Evolutionary conservation across 2,888 invertebrate genomes (phyloP).

Genomic region (Leptopilina syphax): DNA sequence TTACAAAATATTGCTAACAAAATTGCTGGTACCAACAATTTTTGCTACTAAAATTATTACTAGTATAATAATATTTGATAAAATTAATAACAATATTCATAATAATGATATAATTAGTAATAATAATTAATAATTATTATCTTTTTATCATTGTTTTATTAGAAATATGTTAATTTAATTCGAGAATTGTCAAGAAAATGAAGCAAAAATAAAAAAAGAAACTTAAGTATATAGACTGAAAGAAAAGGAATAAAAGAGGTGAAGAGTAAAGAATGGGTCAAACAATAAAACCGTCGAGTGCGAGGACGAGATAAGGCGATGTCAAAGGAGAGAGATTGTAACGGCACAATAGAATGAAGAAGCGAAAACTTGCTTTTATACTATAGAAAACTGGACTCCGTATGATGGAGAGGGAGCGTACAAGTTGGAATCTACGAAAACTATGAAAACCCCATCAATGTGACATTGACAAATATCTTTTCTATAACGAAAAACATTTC

Average conservation of each 20-base stretch:
- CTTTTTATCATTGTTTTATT: too few relatives aligned
- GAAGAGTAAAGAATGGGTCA: constrained; percentile 8
- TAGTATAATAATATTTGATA: too few relatives aligned
- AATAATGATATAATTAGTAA: too few relatives aligned
- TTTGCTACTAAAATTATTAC: too few relatives aligned
- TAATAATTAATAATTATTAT: too few relatives aligned
- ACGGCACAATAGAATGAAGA: constrained; percentile 11
- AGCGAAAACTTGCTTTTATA: constrained; percentile 8
- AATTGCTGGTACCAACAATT: too few relatives aligned
- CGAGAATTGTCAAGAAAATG: too few relatives aligned
- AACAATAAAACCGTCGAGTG: constrained; percentile 21
- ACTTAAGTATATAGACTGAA: not conserved
- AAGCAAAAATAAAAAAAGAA: not conserved
- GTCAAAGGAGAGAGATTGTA: constrained; percentile 4
- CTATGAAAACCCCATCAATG: not conserved
- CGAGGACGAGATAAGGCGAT: constrained; percentile 10
- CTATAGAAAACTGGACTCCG: constrained; percentile 6
- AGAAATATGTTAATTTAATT: too few relatives aligned
- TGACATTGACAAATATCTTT: constrained; percentile 8
- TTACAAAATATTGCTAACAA: too few relatives aligned
- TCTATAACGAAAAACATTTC: not conserved
- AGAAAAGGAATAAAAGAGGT: not conserved
- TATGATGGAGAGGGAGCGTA: not conserved
- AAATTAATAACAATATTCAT: too few relatives aligned
- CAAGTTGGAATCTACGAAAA: not conserved